A percentile compares a stretch with the other conserved stretches of the same genome.
Conservation (phyloP, 1,140 invertebrate species). For the Aphelinus certus region DNA sequence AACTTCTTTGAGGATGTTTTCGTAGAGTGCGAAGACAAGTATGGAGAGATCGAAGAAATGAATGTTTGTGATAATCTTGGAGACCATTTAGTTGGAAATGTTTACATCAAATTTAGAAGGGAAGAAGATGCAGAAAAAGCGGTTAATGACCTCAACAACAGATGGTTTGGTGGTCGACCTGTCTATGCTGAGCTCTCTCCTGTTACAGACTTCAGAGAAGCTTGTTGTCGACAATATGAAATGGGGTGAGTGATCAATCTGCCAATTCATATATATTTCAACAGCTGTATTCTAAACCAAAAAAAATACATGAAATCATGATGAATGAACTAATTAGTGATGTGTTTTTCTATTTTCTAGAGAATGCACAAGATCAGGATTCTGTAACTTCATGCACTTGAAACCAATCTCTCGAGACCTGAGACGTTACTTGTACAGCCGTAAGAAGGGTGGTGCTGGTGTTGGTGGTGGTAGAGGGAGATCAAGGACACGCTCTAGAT, state of each 20-base stretch:
- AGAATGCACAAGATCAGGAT: conserved; percentile 96
- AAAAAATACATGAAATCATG: conserved; percentile 11
- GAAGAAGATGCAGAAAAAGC: conserved; percentile 99
- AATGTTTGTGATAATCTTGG: conserved; percentile 99
- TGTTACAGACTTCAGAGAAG: conserved; percentile 98
- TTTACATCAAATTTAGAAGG: conserved; percentile 97
- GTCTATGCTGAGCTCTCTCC: conserved; percentile 98
- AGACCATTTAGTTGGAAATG: conserved; percentile 97
- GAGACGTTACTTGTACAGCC: conserved; percentile 74
- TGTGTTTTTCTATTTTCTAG: conserved; percentile 61
- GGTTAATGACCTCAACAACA: conserved; percentile 95
- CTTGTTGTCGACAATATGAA: conserved; percentile 98
- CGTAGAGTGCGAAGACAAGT: conserved; percentile 97
- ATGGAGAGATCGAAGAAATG: conserved; percentile 99
- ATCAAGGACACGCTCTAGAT: conserved; percentile 58
- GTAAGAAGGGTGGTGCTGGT: conserved; percentile 53
- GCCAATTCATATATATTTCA: too few species aligned
- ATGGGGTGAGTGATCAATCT: conserved; percentile 77
- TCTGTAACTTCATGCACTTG: conserved; percentile 99
- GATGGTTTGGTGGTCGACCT: conserved; percentile 99
- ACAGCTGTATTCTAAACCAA: not conserved
- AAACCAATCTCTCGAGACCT: conserved; percentile 96
- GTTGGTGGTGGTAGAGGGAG: conserved; percentile 36
- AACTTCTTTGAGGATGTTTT: conserved; percentile 99
- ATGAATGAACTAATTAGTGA: conserved; percentile 1